phyloP scores from a whole-genome alignment of 2,888 invertebrate species.

The Zelleria hepariella region DNA sequence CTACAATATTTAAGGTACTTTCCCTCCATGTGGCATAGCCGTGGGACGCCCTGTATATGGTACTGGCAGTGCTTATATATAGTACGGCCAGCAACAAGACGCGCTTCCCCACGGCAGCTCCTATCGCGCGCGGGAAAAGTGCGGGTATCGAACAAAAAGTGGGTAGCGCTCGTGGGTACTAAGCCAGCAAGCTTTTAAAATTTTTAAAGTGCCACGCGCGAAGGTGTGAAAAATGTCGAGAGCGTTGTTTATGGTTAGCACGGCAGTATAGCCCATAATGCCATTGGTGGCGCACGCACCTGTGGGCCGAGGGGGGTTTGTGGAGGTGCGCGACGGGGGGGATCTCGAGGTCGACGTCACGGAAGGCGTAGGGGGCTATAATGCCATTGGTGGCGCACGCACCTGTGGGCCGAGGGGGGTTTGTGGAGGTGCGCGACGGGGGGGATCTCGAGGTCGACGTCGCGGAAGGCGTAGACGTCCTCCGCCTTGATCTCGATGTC shows the following conservation, averaged over 20 bases:
- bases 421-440: constrained; percentile 54
- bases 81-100: too few relatives aligned
- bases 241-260: too few relatives aligned
- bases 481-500: constrained; percentile 68
- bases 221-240: not conserved
- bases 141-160: too few relatives aligned
- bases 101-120: too few relatives aligned
- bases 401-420: constrained; percentile 26
- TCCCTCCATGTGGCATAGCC: too few relatives aligned
- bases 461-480: constrained; percentile 62
- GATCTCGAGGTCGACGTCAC: constrained; percentile 60
- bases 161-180: too few relatives aligned
- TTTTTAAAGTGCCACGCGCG: too few relatives aligned
- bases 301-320: constrained; percentile 23
- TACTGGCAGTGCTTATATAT: too few relatives aligned
- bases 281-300: constrained; percentile 24
- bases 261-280: constrained; percentile 15
- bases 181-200: too few relatives aligned
- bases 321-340: constrained; percentile 54
- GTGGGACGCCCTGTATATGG: too few relatives aligned
- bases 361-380: constrained; percentile 43
- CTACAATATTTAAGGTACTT: too few relatives aligned
- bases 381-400: constrained; percentile 10
- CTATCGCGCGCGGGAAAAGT: too few relatives aligned
- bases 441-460: constrained; percentile 60